Percentiles rank a stretch among this genome's conserved stretches.
Conservation (phyloP, 2,113 vertebrate species). For the Marmota flaviventris region DNA sequence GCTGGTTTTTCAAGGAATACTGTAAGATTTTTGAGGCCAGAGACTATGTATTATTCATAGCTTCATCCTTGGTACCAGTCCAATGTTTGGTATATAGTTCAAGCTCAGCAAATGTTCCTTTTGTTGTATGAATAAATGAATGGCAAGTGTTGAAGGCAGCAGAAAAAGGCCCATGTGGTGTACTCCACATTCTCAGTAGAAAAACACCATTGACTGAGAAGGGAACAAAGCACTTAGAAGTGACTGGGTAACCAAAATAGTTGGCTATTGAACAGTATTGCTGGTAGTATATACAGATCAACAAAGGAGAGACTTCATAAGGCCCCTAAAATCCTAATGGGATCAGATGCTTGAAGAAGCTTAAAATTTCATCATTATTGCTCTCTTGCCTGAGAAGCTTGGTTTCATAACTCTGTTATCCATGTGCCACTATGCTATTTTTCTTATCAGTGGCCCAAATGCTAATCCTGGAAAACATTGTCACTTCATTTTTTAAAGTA, state of each 20-base stretch:
- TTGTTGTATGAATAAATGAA: conserved; percentile 42
- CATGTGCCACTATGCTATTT: background rate
- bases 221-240: background rate
- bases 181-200: background rate
- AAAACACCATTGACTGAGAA: background rate
- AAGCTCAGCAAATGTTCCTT: background rate
- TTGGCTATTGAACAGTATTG: background rate
- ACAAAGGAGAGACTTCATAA: background rate
- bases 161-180: background rate
- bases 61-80: background rate
- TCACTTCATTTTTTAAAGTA: background rate
- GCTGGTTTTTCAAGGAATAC: background rate
- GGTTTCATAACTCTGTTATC: background rate
- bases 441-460: background rate
- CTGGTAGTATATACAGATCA: background rate
- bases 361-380: background rate
- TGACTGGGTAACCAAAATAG: background rate
- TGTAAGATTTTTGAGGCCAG: background rate
- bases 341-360: background rate
- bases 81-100: background rate
- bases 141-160: background rate
- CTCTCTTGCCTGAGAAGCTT: background rate
- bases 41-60: background rate
- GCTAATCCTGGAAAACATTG: background rate
- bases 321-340: background rate